Conservation (phyloP, 35 echinoderm and acorn worm genomes). For the Diadema setosum region DNA sequence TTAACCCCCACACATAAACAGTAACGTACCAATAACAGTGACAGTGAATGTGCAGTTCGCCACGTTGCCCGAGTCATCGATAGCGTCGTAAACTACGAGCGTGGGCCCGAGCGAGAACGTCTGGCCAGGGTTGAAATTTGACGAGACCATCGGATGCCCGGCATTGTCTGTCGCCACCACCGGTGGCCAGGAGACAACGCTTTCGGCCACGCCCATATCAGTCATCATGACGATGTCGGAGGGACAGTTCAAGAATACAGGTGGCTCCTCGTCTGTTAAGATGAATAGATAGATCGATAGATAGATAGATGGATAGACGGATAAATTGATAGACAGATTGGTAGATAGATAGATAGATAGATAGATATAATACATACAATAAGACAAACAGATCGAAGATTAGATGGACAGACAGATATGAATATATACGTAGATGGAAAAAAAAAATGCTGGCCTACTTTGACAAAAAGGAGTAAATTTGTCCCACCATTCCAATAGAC, state of each 20-base stretch:
- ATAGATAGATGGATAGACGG: no score
- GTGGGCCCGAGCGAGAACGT: neutral
- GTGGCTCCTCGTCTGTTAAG: neutral
- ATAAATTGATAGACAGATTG: no score
- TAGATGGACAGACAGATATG: no score
- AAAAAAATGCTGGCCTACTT: no score
- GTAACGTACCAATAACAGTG: slow-evolving; percentile 22
- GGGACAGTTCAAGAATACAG: neutral
- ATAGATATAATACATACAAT: no score
- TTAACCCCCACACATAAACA: no score
- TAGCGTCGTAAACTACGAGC: slow-evolving; percentile 4
- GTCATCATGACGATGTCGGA: neutral
- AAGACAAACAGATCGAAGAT: no score
- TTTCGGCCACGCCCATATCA: neutral
- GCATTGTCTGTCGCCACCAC: slow-evolving; percentile 1
- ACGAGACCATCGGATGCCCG: neutral
- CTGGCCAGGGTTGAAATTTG: neutral
- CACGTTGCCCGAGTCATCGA: neutral
- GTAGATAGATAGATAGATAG: no score
- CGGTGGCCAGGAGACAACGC: neutral
- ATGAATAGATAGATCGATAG: neutral
- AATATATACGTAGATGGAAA: no score
- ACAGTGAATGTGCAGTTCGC: slow-evolving; percentile 13
- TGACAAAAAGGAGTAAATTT: no score
- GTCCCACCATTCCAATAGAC: no score